A percentile compares a stretch with the other conserved stretches of the same genome.
These are phyloP conservation scores for Chelon labrosus DNA, from an alignment of 2,797 vertebrate species.

Conservation along the genomic window DNA sequence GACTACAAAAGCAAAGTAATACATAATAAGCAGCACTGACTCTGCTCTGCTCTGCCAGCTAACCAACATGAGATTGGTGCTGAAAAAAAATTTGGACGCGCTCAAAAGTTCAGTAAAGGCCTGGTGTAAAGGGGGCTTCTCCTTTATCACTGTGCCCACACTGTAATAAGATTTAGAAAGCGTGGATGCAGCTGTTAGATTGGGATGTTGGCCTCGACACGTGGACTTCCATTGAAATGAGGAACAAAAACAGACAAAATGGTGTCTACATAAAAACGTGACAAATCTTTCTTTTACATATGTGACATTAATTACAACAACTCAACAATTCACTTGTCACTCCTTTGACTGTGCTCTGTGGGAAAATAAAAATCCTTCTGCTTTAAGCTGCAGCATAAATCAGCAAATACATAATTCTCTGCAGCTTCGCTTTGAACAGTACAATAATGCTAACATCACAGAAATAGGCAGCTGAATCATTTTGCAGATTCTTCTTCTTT, in stretches of 20 bases:
- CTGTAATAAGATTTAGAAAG: conserved; percentile 51
- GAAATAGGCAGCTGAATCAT: conserved; percentile 36
- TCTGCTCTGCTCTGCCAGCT: conserved; percentile 64
- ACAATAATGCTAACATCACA: conserved; percentile 31
- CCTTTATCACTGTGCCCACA: conserved; percentile 20
- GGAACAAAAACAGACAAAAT: conserved; percentile 27
- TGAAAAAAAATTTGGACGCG: conserved; percentile 47
- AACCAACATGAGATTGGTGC: conserved; percentile 71
- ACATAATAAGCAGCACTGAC: conserved; percentile 72
- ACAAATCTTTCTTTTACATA: conserved; percentile 38
- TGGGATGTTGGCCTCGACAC: conserved; percentile 31
- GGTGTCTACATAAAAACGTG: conserved; percentile 26
- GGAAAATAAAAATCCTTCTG: conserved; percentile 27
- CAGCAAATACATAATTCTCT: conserved; percentile 28
- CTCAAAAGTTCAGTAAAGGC: conserved; percentile 62
- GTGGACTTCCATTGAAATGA: conserved; percentile 63
- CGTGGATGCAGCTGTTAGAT: conserved; percentile 31
- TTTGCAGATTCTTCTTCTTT: conserved; percentile 24
- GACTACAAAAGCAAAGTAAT: conserved; percentile 82
- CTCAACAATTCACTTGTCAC: conserved; percentile 6
- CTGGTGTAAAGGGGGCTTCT: conserved; percentile 37
- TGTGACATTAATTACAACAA: conserved; percentile 1
- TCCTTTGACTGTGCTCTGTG: conserved; percentile 5
- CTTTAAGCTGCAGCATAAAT: conserved; percentile 30
- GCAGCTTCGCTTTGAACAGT: conserved; percentile 30